These are phyloP conservation scores for Halocaridina rubra DNA, from an alignment of 2,888 invertebrate genomes.

Conservation along the genomic window DNA sequence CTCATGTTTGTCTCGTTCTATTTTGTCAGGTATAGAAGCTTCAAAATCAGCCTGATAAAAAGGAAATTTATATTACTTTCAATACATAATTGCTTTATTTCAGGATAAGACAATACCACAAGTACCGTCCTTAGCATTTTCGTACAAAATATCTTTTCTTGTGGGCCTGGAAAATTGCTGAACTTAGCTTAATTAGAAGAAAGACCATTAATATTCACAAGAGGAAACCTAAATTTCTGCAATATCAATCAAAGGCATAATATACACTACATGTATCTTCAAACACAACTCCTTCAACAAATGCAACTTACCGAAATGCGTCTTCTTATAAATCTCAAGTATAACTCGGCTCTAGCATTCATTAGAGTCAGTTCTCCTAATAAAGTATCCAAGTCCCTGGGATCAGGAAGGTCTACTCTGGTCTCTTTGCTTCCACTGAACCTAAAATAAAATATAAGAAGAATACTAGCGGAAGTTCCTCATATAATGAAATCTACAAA, in stretches of 20 bases:
- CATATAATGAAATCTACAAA: no score
- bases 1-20: constrained; percentile 52
- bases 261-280: neutral
- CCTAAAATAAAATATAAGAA: neutral
- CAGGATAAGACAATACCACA: no score
- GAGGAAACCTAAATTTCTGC: neutral
- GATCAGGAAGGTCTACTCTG: constrained; percentile 72
- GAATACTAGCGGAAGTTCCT: no score
- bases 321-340: constrained; percentile 86
- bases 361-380: constrained; percentile 91
- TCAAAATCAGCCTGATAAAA: constrained; percentile 64
- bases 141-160: neutral
- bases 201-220: neutral
- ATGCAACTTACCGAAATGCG: constrained; percentile 76
- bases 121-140: neutral
- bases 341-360: constrained; percentile 90
- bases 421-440: constrained; percentile 13
- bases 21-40: constrained; percentile 54
- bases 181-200: no score
- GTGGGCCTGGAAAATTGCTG: neutral
- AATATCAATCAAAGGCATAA: neutral
- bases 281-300: neutral
- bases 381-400: constrained; percentile 86
- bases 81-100: no score
- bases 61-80: no score